Conservation (phyloP, 2,113 vertebrate species). For the Tyto alba region DNA sequence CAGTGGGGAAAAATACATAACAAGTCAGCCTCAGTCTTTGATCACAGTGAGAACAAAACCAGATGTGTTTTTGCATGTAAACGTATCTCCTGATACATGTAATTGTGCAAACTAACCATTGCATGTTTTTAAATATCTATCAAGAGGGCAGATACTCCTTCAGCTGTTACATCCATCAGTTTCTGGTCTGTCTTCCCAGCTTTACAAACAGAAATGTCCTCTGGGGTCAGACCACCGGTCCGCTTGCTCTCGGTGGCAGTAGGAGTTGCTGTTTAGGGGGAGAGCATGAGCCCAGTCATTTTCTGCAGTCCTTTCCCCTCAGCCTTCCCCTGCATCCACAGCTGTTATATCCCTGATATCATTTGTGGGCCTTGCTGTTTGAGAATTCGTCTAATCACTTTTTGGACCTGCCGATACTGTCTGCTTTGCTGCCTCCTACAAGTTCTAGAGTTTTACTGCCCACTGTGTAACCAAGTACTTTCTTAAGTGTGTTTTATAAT, state of each 20-base stretch:
- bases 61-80: neutral
- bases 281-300: neutral
- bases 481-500: neutral
- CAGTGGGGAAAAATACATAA: neutral
- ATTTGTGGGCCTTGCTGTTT: neutral
- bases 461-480: neutral
- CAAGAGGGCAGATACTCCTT: neutral
- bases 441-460: neutral
- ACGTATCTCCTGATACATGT: neutral
- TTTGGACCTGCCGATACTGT: neutral
- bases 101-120: neutral
- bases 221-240: neutral
- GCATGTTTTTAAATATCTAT: neutral
- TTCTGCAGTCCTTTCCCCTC: neutral
- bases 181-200: neutral
- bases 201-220: neutral
- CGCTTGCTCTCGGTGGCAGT: accelerated
- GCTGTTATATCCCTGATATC: neutral
- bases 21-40: neutral
- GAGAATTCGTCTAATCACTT: neutral
- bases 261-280: neutral
- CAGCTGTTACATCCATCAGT: neutral
- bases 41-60: neutral
- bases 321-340: neutral
- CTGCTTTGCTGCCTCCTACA: neutral